Evolutionary conservation across 2,113 vertebrate genomes (phyloP), one percentile per base, ranked within the genome.

Genomic region (Talpa occidentalis): DNA sequence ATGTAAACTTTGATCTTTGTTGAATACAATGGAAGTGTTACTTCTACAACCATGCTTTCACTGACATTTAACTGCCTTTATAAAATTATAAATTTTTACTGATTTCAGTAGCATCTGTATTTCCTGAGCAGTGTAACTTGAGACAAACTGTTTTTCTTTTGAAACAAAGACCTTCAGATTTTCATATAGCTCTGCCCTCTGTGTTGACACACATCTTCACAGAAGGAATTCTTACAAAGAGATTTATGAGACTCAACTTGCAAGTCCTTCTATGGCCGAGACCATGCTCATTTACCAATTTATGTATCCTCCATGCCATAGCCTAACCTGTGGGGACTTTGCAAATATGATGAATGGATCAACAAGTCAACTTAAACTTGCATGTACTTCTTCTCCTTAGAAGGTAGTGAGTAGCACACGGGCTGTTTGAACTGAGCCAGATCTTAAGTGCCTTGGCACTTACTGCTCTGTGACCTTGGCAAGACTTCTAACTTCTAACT

Each of bases 51-150:
- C 60, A 10, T 73, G 42, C 35, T 70, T 81, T 28, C 49, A 42
- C 15, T 80, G 82, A 72, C 60, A 64, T 92, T 79, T 62, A 88
- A 64, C n/a, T 74, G 14, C 42, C 66, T 28, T 79, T 76, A 64
- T 47, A 67, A 40, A 77, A 62, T 49, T 22, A 73, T n/a, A 26
- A 37, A 35, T 30, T 42, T 88, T 86, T 28, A 84, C 66, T 32
- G 5, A 66, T 94, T 93, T 78, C 28, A 70, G 14, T 83, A 76
- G n/a, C 56, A 30, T 90, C 56, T 91, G 44, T 88, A 16, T 56
- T 56, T 8, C 59, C 44, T 67, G 11, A 26, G 30, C 40, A 79
- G 28, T 74, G 22, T 32, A 69, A 91, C 24, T 44, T 10, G 44
- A 83, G 49, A 83, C 86, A 78, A 83, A 7, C 76, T 59, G 0